Base-by-base conservation (phyloP, 92 coral and sea anemone genomes). In the Pocillopora meandrina region DNA sequence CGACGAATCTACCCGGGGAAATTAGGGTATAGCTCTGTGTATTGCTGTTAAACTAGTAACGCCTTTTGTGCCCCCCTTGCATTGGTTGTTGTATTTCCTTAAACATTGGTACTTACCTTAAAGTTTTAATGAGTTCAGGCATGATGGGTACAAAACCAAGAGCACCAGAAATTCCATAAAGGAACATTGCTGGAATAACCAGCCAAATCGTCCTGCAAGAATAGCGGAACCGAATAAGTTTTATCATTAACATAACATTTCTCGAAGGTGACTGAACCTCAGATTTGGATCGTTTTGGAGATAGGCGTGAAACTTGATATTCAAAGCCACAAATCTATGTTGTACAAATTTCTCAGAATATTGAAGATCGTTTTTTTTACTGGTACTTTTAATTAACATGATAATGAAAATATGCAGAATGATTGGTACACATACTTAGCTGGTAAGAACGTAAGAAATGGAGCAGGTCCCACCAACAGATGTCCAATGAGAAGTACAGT, bases 401-500 rank as follows among this genome's bases (percentile, higher is more conserved):
- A 0, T 2, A 9, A 17, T 8, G 12, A 1, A 16, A 5, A 2
- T 34, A 18, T 2, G 35, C 35, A 4, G 33, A 64, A 76, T 65
- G 68, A 61, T 57, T 19, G 16, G 2, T 3, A 10, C 23, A 21
- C 84, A 34, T 31, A 80, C 84, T 70, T 80, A 10, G 23, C 5
- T 15, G 76, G 84, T 9, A 80, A 31, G 76, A 80, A 80, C 0
- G 49, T 52, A 0, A 80, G 58, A 69, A 80, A 80, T 19, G 84
- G 76, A 34, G 76, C 76, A n/a, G 84, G 76, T 56, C 84, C 84
- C 19, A 69, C 67, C 67, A 80, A 11, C 2, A 80, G 23, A 69
- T 10, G 11, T 1, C 76, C 67, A 16, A 80, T 52, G 11, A 33
- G 67, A 68, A 18, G 9, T 0, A 76, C 34, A 57, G 60, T 69